Percentiles rank a stretch among this genome's conserved stretches.
Conservation (phyloP, 1,140 invertebrate genomes). For the Diabrotica undecimpunctata region DNA sequence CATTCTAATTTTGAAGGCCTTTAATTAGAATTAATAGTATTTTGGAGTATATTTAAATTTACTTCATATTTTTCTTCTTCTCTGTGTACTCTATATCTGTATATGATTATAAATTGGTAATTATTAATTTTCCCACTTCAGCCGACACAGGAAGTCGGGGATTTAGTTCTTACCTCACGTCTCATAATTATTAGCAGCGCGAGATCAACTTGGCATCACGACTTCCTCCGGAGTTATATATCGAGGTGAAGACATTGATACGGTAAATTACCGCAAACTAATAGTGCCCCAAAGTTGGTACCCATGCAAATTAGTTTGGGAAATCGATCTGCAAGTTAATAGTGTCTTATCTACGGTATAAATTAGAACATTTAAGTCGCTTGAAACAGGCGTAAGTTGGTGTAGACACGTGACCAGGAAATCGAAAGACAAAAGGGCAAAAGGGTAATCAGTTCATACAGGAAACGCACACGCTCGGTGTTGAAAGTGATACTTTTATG, state of each 20-base stretch:
- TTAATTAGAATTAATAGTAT: too few species aligned
- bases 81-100: too few species aligned
- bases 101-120: too few species aligned
- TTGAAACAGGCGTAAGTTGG: conserved; percentile 4
- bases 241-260: conserved; percentile 10
- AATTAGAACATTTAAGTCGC: conserved; percentile 11
- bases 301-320: conserved; percentile 13
- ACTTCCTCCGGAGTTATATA: background rate
- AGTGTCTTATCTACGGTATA: conserved; percentile 13
- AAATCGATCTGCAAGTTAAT: background rate
- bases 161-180: too few species aligned
- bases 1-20: too few species aligned
- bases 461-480: too few species aligned
- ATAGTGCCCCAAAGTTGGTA: conserved; percentile 8
- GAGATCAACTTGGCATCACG: background rate
- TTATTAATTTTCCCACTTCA: too few species aligned
- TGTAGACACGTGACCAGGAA: conserved; percentile 9
- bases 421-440: conserved; percentile 3
- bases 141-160: too few species aligned
- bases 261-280: conserved; percentile 10
- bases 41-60: too few species aligned
- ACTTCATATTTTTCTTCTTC: too few species aligned
- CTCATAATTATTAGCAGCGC: background rate
- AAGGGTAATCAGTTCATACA: too few species aligned
- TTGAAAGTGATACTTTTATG: too few species aligned